phyloP scores from a whole-genome alignment of 2,113 vertebrate species.

The Herpetotheres cachinnans region DNA sequence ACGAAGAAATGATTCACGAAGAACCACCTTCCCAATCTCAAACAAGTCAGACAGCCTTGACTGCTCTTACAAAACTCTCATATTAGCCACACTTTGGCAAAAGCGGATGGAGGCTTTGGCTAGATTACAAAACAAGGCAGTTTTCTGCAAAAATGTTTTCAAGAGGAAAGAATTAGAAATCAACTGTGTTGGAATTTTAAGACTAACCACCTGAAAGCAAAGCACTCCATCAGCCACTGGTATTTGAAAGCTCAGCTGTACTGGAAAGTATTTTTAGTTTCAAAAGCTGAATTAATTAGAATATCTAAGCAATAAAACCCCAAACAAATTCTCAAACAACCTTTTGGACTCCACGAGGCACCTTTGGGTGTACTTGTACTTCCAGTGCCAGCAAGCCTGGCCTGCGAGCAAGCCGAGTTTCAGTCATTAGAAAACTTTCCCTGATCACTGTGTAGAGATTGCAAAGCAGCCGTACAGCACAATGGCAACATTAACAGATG shows the following conservation, averaged over 20 bases:
- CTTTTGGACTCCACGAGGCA: neutral
- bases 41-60: neutral
- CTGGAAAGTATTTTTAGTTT: neutral
- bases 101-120: neutral
- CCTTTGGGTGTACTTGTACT: neutral
- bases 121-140: neutral
- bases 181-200: neutral
- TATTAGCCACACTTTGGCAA: neutral
- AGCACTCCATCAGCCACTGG: neutral
- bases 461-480: neutral
- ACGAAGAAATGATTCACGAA: neutral
- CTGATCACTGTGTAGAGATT: rapidly evolving
- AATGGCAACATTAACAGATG: neutral
- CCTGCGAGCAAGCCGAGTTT: neutral
- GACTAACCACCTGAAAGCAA: neutral
- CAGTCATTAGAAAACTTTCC: no score
- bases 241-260: neutral
- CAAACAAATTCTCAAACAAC: neutral
- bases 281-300: neutral
- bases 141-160: neutral
- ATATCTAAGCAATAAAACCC: neutral
- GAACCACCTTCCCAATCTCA: neutral
- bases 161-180: neutral
- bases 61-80: neutral
- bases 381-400: neutral